phyloP scores from a whole-genome alignment of 2,113 vertebrate genomes.

The Peucedramus taeniatus region DNA sequence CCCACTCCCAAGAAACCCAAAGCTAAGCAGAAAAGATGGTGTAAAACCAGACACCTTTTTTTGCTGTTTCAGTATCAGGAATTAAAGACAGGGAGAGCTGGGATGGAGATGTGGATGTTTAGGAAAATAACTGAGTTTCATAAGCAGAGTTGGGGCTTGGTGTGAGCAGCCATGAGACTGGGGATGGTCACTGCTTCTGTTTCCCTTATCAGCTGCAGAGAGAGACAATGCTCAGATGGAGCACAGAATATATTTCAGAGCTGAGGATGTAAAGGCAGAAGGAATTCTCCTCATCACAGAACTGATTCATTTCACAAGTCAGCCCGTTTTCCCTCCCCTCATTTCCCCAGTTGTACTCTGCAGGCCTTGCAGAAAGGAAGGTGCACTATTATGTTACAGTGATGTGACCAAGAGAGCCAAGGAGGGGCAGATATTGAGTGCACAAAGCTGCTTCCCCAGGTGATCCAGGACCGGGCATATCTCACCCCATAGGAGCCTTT shows the following conservation, averaged over 20 bases:
- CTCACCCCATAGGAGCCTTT: background rate
- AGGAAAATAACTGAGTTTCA: background rate
- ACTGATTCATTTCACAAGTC: background rate
- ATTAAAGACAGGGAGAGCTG: background rate
- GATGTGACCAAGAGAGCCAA: background rate
- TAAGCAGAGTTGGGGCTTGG: background rate
- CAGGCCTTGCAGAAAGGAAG: background rate
- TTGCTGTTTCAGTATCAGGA: background rate
- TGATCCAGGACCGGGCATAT: background rate
- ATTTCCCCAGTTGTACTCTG: background rate
- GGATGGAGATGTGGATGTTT: background rate
- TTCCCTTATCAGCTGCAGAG: background rate
- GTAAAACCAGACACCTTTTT: conserved; percentile 46
- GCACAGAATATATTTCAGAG: background rate
- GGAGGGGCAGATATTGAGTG: background rate
- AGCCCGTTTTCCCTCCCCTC: background rate
- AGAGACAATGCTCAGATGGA: background rate
- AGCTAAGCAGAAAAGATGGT: conserved; percentile 40
- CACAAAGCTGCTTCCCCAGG: background rate
- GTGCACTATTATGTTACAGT: background rate
- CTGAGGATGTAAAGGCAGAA: background rate
- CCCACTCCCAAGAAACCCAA: conserved; percentile 62
- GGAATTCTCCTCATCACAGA: background rate
- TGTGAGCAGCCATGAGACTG: background rate
- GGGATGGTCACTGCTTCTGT: background rate